Evolutionary conservation across 92 coral and sea anemone genomes (phyloP), one percentile per base, ranked within the genome.

Genomic region (Siderastrea siderea): DNA sequence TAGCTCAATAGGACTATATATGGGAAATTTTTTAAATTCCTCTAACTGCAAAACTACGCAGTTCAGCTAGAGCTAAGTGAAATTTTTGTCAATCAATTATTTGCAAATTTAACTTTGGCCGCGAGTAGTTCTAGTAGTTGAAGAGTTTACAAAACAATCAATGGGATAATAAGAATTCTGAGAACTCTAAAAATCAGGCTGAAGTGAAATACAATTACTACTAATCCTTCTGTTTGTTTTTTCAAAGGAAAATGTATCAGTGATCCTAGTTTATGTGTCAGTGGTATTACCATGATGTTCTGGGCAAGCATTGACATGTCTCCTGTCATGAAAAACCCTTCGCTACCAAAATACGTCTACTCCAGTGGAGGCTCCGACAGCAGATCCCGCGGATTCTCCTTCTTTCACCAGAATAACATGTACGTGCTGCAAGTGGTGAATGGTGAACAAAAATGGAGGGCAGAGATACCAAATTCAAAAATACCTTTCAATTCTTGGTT

Each of bases 261-360:
- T 43, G 49, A 84, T n/a, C 87, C 87, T 7, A 47, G 16, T 74
- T 19, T 73, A 49, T 84, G 87, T 49, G 3, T 13, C 3, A 19
- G 48, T 3, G 87, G 87, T 7, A 15, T 84, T 26, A 84, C 87
- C 52, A 51, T 84, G 80, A 84, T 84, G 11, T 84, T 84, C 52
- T 84, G 87, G 87, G 87, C 87, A 49, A 73, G 44, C 38, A 84
- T 84, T 4, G 74, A 74, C 15, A 4, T 1, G 53, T 3, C 61
- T 38, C 73, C 49, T 6, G 48, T 62, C 51, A 9, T 16, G 1
- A 6, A 7, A 4, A 44, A 83, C 49, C 79, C 78, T 12, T 9
- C 66, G 10, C 17, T 61, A 7, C 73, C 87, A n/a, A 74, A 84
- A 63, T 84, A 60, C 19, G 73, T 84, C 51, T 61, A 73, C 12